Percentiles rank a stretch among this genome's conserved stretches.
Conservation (phyloP, 2,113 vertebrate species). For the Columba livia region DNA sequence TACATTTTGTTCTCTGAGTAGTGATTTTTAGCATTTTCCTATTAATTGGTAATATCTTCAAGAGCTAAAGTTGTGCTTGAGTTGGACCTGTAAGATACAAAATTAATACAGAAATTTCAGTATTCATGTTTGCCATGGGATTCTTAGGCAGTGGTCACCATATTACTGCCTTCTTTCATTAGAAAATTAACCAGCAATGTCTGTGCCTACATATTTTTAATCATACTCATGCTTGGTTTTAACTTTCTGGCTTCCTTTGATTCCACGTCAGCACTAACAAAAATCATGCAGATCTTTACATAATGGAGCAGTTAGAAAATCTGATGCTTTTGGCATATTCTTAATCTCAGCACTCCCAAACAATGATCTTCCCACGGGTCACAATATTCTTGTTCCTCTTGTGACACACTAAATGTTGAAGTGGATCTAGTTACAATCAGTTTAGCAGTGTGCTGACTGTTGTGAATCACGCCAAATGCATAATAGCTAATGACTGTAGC, state of each 20-base stretch:
- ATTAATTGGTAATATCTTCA: background rate
- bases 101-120: background rate
- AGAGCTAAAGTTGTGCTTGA: background rate
- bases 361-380: background rate
- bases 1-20: background rate
- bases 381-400: background rate
- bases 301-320: background rate
- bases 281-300: background rate
- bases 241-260: background rate
- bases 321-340: background rate
- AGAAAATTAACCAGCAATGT: background rate
- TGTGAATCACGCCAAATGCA: background rate
- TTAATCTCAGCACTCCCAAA: background rate
- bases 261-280: background rate
- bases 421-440: background rate
- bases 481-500: background rate
- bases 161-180: background rate
- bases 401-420: fast-evolving
- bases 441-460: background rate
- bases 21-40: background rate
- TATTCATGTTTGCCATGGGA: background rate
- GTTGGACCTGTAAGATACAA: background rate
- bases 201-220: background rate
- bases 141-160: background rate
- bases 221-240: background rate